Evolutionary conservation across 2,797 vertebrate genomes (phyloP).

Genomic region (Melanotaenia maccullochi): DNA sequence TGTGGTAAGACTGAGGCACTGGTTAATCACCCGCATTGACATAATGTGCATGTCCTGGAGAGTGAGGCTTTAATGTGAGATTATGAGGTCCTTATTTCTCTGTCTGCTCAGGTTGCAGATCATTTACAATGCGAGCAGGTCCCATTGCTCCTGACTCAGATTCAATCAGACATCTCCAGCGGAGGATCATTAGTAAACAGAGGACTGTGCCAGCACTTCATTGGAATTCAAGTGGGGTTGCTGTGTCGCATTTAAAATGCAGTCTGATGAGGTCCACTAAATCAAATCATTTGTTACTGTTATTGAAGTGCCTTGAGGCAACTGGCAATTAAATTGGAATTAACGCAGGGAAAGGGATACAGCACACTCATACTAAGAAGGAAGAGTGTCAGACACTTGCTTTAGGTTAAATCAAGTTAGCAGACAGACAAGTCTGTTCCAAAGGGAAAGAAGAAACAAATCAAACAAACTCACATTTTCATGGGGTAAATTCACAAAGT

Average conservation of each 20-base stretch:
- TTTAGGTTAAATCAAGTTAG: constrained; percentile 86
- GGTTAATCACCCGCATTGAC: constrained; percentile 70
- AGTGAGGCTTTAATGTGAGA: constrained; percentile 79
- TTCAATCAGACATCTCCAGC: constrained; percentile 99
- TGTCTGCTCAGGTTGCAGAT: constrained; percentile 89
- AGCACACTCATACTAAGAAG: constrained; percentile 87
- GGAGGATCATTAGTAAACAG: constrained; percentile 99
- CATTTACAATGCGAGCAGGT: constrained; percentile 95
- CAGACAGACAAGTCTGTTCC: constrained; percentile 73
- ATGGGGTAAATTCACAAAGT: constrained; percentile 50
- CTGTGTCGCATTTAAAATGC: constrained; percentile 99
- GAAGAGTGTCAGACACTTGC: constrained; percentile 83
- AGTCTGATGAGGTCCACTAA: constrained; percentile 99
- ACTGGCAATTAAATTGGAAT: constrained; percentile 99
- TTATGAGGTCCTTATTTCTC: constrained; percentile 83
- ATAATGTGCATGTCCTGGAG: constrained; percentile 68
- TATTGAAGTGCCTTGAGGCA: constrained; percentile 99
- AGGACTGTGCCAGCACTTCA: constrained; percentile 98
- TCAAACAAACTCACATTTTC: constrained; percentile 62
- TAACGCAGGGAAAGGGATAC: constrained; percentile 92
- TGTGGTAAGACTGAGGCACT: constrained; percentile 46
- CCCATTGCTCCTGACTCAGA: constrained; percentile 89
- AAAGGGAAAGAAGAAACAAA: constrained; percentile 70
- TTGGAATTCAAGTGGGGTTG: constrained; percentile 99
- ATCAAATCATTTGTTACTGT: constrained; percentile 99